Conservation (phyloP, 2,888 invertebrate genomes). For the Macaria notata region DNA sequence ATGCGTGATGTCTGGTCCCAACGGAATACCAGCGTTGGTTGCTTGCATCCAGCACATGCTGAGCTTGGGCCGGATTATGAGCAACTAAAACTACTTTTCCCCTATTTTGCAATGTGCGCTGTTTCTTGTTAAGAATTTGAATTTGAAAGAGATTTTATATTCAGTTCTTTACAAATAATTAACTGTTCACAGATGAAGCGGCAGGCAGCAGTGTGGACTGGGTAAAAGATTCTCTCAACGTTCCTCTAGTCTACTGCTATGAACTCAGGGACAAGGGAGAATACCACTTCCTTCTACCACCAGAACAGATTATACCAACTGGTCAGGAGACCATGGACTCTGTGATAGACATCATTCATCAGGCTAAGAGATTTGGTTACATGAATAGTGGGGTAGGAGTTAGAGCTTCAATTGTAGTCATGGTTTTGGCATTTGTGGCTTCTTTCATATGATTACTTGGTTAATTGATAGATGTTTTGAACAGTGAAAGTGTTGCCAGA, state of each 20-base stretch:
- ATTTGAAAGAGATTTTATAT: too few relatives aligned
- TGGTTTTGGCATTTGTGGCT: conserved; percentile 18
- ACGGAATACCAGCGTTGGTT: too few relatives aligned
- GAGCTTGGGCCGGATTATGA: too few relatives aligned
- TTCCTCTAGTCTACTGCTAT: conserved; percentile 86
- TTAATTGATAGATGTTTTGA: too few relatives aligned
- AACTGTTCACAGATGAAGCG: conserved; percentile 84
- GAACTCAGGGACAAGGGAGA: conserved; percentile 86
- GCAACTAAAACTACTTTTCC: too few relatives aligned
- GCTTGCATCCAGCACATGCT: too few relatives aligned
- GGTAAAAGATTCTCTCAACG: conserved; percentile 85
- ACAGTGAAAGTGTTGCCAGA: too few relatives aligned
- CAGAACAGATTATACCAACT: conserved; percentile 84
- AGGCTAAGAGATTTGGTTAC: conserved; percentile 62
- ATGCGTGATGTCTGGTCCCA: too few relatives aligned
- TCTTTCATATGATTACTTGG: too few relatives aligned
- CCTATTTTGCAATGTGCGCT: too few relatives aligned
- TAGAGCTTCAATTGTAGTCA: conserved; percentile 18
- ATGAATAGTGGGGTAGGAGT: conserved; percentile 40
- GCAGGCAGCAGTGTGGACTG: conserved; percentile 88
- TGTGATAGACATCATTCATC: conserved; percentile 58
- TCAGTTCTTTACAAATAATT: background rate
- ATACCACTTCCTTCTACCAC: conserved; percentile 87
- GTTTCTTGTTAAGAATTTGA: too few relatives aligned
- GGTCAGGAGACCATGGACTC: conserved; percentile 82